Conservation (phyloP, 1,140 invertebrate genomes). For the Drosophila auraria region DNA sequence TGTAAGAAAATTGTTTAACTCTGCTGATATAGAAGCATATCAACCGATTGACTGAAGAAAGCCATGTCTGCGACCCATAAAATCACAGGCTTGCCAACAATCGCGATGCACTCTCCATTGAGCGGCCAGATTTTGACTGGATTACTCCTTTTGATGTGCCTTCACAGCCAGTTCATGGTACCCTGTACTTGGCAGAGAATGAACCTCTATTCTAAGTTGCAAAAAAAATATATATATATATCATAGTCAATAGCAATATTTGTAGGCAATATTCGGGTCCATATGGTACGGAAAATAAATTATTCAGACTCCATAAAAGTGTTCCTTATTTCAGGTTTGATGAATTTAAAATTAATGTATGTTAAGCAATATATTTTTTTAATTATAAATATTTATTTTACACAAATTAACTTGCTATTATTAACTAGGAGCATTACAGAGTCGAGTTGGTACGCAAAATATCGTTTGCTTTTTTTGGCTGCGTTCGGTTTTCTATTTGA, state of each 20-base stretch:
- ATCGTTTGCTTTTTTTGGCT: background rate
- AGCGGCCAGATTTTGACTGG: conserved; percentile 5
- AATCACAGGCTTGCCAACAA: conserved; percentile 2
- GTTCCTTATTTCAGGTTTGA: too few relatives aligned
- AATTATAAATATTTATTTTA: too few relatives aligned
- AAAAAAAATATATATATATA: background rate
- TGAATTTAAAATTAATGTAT: too few relatives aligned
- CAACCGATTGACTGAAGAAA: background rate
- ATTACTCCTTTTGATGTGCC: conserved; percentile 6
- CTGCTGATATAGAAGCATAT: background rate
- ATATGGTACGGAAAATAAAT: background rate
- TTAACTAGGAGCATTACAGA: background rate
- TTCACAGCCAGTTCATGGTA: background rate
- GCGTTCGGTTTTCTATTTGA: conserved; percentile 58
- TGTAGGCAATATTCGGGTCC: background rate
- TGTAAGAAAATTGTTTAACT: too few relatives aligned
- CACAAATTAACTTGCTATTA: background rate
- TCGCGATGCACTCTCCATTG: conserved; percentile 1
- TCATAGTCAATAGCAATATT: too few relatives aligned
- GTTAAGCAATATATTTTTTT: too few relatives aligned
- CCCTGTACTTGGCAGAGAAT: background rate
- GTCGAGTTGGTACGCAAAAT: background rate
- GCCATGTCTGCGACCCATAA: background rate
- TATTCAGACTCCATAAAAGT: too few relatives aligned
- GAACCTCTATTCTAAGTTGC: background rate